Evolutionary conservation across 2,888 invertebrate genomes (phyloP).

Genomic region (Drosophila koepferae): DNA sequence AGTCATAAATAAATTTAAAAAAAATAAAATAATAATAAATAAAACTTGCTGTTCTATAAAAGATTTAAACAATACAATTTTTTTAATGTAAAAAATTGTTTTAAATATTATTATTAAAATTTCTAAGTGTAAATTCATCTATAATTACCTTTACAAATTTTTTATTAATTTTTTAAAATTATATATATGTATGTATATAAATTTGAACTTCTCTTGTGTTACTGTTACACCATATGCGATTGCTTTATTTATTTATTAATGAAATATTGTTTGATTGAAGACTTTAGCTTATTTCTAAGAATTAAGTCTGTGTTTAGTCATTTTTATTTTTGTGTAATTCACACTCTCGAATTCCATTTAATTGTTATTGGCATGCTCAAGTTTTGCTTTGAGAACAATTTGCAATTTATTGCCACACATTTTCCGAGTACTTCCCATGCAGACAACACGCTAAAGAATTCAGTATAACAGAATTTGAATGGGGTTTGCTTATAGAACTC

Average conservation of each 20-base stretch:
- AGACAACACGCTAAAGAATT: not conserved
- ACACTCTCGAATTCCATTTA: not conserved
- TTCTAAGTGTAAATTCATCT: too few species aligned
- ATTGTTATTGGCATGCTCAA: not conserved
- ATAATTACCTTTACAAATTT: too few species aligned
- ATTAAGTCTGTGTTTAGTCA: not conserved
- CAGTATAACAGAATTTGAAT: not conserved
- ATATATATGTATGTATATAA: too few species aligned
- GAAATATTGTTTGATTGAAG: not conserved
- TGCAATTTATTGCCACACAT: slow-evolving; percentile 5
- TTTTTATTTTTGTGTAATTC: not conserved
- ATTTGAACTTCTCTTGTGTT: too few species aligned
- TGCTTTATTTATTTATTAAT: not conserved
- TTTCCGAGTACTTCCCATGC: not conserved
- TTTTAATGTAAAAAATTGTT: too few species aligned
- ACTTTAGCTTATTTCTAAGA: not conserved
- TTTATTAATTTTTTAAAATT: too few species aligned
- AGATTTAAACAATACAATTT: too few species aligned
- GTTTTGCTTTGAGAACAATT: not conserved
- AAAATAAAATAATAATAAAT: too few species aligned
- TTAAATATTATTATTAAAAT: too few species aligned
- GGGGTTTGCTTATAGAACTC: not conserved
- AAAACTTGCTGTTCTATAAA: too few species aligned
- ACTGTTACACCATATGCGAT: not conserved
- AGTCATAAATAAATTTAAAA: too few species aligned